Percentiles rank a stretch among this genome's conserved stretches.
Evolutionary conservation across 2,113 vertebrate species (phyloP).

Genomic region (Narcine bancroftii): DNA sequence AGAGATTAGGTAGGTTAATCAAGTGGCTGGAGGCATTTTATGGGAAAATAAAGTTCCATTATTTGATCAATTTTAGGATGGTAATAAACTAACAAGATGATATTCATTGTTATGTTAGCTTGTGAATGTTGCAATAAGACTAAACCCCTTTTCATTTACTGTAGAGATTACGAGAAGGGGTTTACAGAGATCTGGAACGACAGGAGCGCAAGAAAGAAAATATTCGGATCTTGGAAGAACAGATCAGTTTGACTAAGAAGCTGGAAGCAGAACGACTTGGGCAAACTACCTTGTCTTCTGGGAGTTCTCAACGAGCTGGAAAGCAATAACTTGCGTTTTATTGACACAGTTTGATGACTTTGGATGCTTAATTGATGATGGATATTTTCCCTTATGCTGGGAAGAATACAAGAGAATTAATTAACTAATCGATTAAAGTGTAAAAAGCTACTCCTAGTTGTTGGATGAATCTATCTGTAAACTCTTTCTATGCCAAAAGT

Average conservation of each 20-base stretch:
- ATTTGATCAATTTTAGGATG: too few relatives aligned
- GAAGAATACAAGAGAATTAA: background rate
- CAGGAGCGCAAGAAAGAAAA: slow-evolving; percentile 74
- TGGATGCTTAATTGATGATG: background rate
- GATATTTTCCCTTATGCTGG: background rate
- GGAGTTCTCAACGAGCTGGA: background rate
- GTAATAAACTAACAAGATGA: too few relatives aligned
- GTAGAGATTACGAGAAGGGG: slow-evolving; percentile 80
- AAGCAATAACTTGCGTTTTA: background rate
- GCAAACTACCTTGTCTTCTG: slow-evolving; percentile 44
- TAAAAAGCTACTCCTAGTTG: background rate
- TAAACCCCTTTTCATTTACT: slow-evolving; percentile 43
- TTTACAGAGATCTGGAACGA: slow-evolving; percentile 76
- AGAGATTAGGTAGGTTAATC: too few relatives aligned
- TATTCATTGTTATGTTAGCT: background rate
- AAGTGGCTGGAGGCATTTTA: too few relatives aligned
- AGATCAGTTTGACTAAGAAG: slow-evolving; percentile 66
- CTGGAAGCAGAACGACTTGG: slow-evolving; percentile 62
- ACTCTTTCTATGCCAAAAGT: background rate
- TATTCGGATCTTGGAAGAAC: slow-evolving; percentile 71
- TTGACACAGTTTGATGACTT: background rate
- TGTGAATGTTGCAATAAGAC: background rate
- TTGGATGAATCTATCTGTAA: background rate
- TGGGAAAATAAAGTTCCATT: too few relatives aligned
- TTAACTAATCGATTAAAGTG: background rate